These are phyloP conservation scores for Oscheius sp. DNA, from an alignment of 1,140 invertebrate species.

Conservation along the genomic window DNA sequence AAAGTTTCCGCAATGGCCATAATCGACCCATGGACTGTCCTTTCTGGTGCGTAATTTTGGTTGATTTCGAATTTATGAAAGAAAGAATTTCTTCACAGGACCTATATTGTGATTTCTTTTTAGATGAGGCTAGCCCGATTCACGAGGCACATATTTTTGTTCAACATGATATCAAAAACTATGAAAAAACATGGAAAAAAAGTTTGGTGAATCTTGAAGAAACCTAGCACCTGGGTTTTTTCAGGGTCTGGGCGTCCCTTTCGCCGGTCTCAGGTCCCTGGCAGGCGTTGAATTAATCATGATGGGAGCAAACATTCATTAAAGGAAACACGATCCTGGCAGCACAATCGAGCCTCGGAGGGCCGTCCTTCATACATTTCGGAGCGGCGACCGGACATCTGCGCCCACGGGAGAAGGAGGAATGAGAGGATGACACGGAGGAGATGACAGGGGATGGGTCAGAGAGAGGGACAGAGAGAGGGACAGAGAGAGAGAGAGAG, in stretches of 20 bases:
- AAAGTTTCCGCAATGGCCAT: too few species aligned
- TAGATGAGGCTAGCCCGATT: neutral
- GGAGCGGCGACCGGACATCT: neutral
- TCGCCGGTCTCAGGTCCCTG: too few species aligned
- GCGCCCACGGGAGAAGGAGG: neutral
- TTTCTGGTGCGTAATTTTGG: too few species aligned
- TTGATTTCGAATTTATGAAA: too few species aligned
- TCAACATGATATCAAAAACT: neutral
- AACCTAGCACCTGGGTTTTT: too few species aligned
- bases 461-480: neutral
- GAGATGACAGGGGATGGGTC: neutral
- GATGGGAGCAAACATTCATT: slow-evolving; percentile 19
- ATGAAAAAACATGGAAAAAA: too few species aligned
- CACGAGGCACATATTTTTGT: neutral
- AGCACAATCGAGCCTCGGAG: neutral
- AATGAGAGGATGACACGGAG: neutral
- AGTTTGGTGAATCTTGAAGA: too few species aligned
- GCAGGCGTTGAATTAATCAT: slow-evolving; percentile 15
- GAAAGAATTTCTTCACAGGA: too few species aligned
- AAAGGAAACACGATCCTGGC: slow-evolving; percentile 6
- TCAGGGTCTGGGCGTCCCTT: neutral
- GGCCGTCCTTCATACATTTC: slow-evolving; percentile 3
- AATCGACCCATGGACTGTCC: too few species aligned
- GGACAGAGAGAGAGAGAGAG: neutral
- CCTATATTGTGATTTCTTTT: neutral